A percentile compares a stretch with the other conserved stretches of the same genome.
These are phyloP conservation scores for Tachina grossa DNA, from an alignment of 2,888 invertebrate genomes.

Conservation along the genomic window DNA sequence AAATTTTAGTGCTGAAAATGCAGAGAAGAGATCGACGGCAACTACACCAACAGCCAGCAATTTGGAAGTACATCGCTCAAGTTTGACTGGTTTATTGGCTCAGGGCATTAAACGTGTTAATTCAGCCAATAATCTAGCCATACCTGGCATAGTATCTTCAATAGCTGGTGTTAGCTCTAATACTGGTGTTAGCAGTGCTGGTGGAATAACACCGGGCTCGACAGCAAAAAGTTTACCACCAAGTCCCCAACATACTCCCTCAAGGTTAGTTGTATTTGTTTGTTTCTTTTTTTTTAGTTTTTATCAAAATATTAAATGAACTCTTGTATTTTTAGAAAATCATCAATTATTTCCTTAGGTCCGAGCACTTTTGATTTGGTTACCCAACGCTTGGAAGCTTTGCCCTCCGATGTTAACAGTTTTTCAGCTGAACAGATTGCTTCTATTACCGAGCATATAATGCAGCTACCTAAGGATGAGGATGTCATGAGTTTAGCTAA, in stretches of 20 bases:
- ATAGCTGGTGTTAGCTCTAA: slow-evolving; percentile 76
- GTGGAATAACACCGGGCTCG: slow-evolving; percentile 44
- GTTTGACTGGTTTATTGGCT: slow-evolving; percentile 83
- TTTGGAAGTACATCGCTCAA: slow-evolving; percentile 79
- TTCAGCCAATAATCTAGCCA: slow-evolving; percentile 87
- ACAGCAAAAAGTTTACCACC: slow-evolving; percentile 88
- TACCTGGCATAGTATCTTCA: slow-evolving; percentile 85
- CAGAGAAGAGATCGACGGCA: slow-evolving; percentile 57
- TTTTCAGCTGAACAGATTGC: slow-evolving; percentile 79
- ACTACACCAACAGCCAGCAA: slow-evolving; percentile 56
- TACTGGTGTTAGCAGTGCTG: slow-evolving; percentile 24
- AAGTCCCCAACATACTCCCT: slow-evolving; percentile 90
- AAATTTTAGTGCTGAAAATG: slow-evolving; percentile 11
- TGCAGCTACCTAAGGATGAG: slow-evolving; percentile 85
- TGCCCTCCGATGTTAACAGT: slow-evolving; percentile 76
- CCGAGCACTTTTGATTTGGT: slow-evolving; percentile 85
- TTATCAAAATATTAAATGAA: not conserved
- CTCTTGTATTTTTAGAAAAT: slow-evolving; percentile 83
- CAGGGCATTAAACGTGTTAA: slow-evolving; percentile 88
- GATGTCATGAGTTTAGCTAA: slow-evolving; percentile 94
- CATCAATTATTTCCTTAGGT: slow-evolving; percentile 84
- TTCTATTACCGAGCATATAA: slow-evolving; percentile 80
- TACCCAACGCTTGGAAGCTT: slow-evolving; percentile 79
- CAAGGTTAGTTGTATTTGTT: slow-evolving; percentile 81
- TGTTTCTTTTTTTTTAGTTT: too few relatives aligned